Percentiles rank a stretch among this genome's conserved stretches.
phyloP scores from a whole-genome alignment of 1,140 invertebrate species.

The Trachymyrmex septentrionalis region DNA sequence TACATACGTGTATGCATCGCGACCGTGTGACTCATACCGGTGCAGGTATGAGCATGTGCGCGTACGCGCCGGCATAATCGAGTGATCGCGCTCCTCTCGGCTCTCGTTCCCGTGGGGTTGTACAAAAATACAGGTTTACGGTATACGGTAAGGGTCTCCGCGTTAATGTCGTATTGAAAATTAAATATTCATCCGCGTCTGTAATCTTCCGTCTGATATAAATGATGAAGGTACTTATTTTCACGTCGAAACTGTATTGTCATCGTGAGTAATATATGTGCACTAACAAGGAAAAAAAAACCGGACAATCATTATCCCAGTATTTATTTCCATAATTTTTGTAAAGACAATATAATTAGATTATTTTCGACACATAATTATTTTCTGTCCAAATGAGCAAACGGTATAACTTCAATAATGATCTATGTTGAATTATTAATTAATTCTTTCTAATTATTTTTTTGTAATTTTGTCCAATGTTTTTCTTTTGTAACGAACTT shows the following conservation, averaged over 20 bases:
- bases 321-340: background rate
- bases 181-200: constrained; percentile 42
- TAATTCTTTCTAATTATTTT: background rate
- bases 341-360: background rate
- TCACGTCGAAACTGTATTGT: background rate
- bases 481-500: background rate
- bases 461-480: background rate
- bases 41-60: background rate
- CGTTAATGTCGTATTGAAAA: constrained; percentile 4
- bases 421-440: background rate
- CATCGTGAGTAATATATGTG: background rate
- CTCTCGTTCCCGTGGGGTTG: constrained; percentile 43
- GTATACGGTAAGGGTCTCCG: background rate
- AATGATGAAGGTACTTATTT: constrained; percentile 3
- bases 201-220: background rate
- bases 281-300: background rate
- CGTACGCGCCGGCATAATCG: constrained; percentile 34
- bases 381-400: background rate
- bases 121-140: constrained; percentile 48
- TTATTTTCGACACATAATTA: background rate
- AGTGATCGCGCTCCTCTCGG: constrained; percentile 41
- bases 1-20: constrained; percentile 59
- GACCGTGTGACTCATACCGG: constrained; percentile 49
- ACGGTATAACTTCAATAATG: background rate
- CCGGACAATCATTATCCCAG: background rate